Evolutionary conservation across 2,797 vertebrate genomes (phyloP), one percentile per base, ranked within the genome.

Genomic region (Pelodytes ibericus): DNA sequence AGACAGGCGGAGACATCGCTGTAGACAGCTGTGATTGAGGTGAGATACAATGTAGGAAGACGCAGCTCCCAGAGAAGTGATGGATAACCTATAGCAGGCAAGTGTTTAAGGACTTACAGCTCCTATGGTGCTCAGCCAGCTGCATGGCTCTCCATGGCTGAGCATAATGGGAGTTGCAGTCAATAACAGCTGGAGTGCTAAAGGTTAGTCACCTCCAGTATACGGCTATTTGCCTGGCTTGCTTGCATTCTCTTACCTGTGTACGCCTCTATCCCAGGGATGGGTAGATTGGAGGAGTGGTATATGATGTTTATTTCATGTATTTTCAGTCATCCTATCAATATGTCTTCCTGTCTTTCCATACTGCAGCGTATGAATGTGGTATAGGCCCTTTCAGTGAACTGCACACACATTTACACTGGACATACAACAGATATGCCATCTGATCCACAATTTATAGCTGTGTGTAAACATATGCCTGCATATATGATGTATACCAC

Each of bases 11-110:
- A 41, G 57, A 24, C 41, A 22, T 30, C 11, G 49, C 68, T 36
- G 49, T 59, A 59, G 67, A 57, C 29, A 36, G 56, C 75, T 58
- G 68, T 59, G 53, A 71, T 67, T 41, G 41, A 79, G 76, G 70
- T 79, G 72, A 73, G 15, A 44, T 10, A 16, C 11, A 2, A 27
- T 25, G 41, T 16, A 3, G 41, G 26, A 31, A 0, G 67, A 8
- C 60, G 66, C 39, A 53, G 20, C 49, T 53, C 6, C 5, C 24
- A 22, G n/a, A 53, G 11, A 7, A 39, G 36, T 2, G 36, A 39
- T 8, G 36, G 36, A 2, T 13, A 39, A 13, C 7, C 36, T 39
- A 13, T 13, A 1, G 36, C n/a, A n/a, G 15, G 36, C 1, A 39
- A 13, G 15, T 39, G 36, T 39, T 39, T 39, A 39, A 8, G 36